Base-by-base conservation (phyloP, 2,797 vertebrate species). In the Emys orbicularis region DNA sequence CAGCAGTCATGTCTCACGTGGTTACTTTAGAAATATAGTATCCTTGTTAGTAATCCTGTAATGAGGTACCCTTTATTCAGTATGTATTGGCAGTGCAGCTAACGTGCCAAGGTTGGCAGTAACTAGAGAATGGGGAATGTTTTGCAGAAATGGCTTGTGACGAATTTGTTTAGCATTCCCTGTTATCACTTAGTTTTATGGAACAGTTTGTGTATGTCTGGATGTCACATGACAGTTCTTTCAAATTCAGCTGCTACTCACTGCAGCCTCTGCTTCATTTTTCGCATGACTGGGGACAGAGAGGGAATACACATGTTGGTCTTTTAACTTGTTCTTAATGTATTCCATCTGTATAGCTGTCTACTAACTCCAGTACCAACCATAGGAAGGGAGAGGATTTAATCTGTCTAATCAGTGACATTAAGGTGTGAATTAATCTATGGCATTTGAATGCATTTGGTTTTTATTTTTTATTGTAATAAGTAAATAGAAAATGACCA, bases 211-310 rank as follows among this genome's bases (percentile, higher is more conserved):
- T 52, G 50, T 79, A 57, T 91, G 44, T 4, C 84, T 3, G 27
- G 91, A 77, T 47, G 50, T 88, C 96, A 85, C 90, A 34, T 2
- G 87, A 89, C 89, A 92, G 91, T 80, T 84, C 89, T 7, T 87
- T 52, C 86, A 84, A 13, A 21, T 18, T 0, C 8, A 41, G 34
- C 37, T 90, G 23, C 80, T 76, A 1, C 86, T 91, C 90, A 77
- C 72, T 34, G 29, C 84, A 81, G 92, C 72, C 44, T 61, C 56
- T 44, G 41, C 56, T 44, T 77, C 72, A 49, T 13, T 79, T 77
- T 47, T 90, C 47, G 27, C 44, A 47, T 44, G 41, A 47, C 41
- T 76, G 25, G 41, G 23, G 13, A 44, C 41, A 77, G 59, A 44
- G 56, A 56, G 79, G 72, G 37, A 31, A 84, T 83, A 68, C 31